Base-by-base conservation (phyloP, 2,888 invertebrate species). In the Poecilus cupreus region DNA sequence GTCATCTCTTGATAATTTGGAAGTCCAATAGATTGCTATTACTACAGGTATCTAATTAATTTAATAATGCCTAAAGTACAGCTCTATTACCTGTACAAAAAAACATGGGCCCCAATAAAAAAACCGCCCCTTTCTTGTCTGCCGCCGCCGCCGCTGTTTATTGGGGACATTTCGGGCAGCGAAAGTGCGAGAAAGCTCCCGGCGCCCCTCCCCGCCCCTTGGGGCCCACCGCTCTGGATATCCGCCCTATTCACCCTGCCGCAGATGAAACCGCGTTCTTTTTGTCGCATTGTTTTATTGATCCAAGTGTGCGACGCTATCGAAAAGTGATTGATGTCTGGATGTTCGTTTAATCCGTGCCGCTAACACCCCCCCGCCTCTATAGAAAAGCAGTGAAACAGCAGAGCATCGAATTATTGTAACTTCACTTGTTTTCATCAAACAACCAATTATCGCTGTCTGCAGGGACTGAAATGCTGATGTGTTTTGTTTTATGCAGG, bases 311-410 rank as follows among this genome's bases (percentile, higher is more conserved):
- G 72, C 72, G 72, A 70, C 72, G 76, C 76, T 76, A 76, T 76
- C 76, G 76, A 76, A 51, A 51, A 76, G 76, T 76, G 76, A 76
- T 76, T 76, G 76, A 76, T 76, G 76, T 76, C 54, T 54, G 32
- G 76, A 76, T 76, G 76, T 51, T 37, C 76, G 43, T 20, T 72
- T 72, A 72, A 72, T 72, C 72, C 72, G 22, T 24, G 46, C 72
- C 46, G 18, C 22, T n/a, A 20, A 37, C 22, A 46, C 43, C 16
- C 46, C 10, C 46, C 46, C 46, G 2, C 1, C 46, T 3, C 10
- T 46, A 46, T 46, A 13, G 32, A 5, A 8, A 3, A 54, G 20
- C 20, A 20, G 37, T 4, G 64, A 68, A 68, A 68, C 64, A 68
- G 51, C 8, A 11, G 51, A 68, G 32, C 64, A 32, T 13, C 64